Conservation (phyloP, 2,113 vertebrate genomes). For the Megaptera novaeangliae region DNA sequence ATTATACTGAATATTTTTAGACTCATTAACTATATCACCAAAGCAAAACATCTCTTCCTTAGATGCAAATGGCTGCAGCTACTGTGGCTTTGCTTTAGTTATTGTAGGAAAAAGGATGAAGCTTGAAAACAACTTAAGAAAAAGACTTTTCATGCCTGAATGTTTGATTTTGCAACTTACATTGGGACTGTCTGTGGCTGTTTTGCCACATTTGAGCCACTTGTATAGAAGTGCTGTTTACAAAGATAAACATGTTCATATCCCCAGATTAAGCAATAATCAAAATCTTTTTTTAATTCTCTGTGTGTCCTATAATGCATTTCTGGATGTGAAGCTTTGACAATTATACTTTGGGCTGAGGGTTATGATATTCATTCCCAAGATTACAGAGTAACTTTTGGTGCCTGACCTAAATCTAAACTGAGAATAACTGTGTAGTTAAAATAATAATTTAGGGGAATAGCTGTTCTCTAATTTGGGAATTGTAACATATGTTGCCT, state of each 20-base stretch:
- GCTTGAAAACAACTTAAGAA: conserved; percentile 85
- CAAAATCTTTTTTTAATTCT: conserved; percentile 62
- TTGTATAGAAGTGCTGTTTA: conserved; percentile 72
- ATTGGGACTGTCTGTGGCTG: conserved; percentile 66
- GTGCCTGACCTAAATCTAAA: conserved; percentile 77
- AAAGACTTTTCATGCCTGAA: conserved; percentile 83
- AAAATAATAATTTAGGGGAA: conserved; percentile 75
- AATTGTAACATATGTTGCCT: conserved; percentile 70
- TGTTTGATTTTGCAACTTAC: conserved; percentile 82
- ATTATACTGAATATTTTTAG: conserved; percentile 95
- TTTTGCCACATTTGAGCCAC: conserved; percentile 75
- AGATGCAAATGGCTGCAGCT: conserved; percentile 88
- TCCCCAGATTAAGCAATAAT: conserved; percentile 55
- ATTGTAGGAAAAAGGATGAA: conserved; percentile 85
- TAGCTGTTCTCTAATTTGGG: conserved; percentile 71
- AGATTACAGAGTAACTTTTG: conserved; percentile 71
- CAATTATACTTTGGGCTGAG: conserved; percentile 34
- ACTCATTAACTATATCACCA: conserved; percentile 93
- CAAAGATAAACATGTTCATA: conserved; percentile 73
- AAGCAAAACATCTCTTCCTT: conserved; percentile 91
- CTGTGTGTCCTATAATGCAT: conserved; percentile 18
- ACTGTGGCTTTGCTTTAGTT: conserved; percentile 90
- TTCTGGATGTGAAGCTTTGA: conserved; percentile 55
- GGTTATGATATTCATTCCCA: conserved; percentile 62
- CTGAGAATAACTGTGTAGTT: conserved; percentile 75